Base-by-base conservation (phyloP, 1,140 invertebrate species). In the Tigriopus japonicus region DNA sequence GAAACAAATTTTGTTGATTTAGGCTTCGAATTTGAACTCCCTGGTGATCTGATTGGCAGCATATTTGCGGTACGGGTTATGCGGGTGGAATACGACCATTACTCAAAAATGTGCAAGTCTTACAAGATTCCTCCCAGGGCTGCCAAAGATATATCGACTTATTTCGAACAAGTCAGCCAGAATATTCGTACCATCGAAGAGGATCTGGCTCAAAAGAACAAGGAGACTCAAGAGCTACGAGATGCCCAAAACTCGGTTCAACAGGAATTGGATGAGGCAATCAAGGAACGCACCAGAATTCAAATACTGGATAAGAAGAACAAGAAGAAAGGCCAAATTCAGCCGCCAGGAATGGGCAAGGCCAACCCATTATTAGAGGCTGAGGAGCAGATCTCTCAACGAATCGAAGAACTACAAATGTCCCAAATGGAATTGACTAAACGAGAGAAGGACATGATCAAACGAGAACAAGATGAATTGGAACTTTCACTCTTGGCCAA, bases 61-160 rank as follows among this genome's bases (percentile, higher is more conserved):
- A 15, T 40, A 19, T 42, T 42, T 17, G 58, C 58, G 21, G 58
- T 59, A 15, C n/a, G 58, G 42, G 52, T 54, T 24, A 54, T 54
- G 52, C 15, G 58, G 6, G 58, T 59, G 17, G 42, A 59, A 42
- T 59, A 59, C 43, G 58, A 59, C 23, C 58, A 59, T 24, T 59
- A 59, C 58, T 42, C 28, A 13, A 59, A 59, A 28, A 40, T 42
- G 42, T 59, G 58, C 42, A 19, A 28, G 24, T 54, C 52, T 15
- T 6, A 54, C 52, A 54, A 54, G 24, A 54, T 54, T 24, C 52
- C 52, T 6, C 52, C 52, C 15, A 54, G 15, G 14, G 52, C 52
- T 28, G 15, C 17, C 17, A 54, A 54, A 28, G 52, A 54, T 21
- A 24, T 54, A 19, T 24, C 52, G 5, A 21, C 52, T 28, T 54